Percentiles rank a stretch among this genome's conserved stretches.
Evolutionary conservation across 2,797 vertebrate species (phyloP).

Genomic region (Microhierax caerulescens): DNA sequence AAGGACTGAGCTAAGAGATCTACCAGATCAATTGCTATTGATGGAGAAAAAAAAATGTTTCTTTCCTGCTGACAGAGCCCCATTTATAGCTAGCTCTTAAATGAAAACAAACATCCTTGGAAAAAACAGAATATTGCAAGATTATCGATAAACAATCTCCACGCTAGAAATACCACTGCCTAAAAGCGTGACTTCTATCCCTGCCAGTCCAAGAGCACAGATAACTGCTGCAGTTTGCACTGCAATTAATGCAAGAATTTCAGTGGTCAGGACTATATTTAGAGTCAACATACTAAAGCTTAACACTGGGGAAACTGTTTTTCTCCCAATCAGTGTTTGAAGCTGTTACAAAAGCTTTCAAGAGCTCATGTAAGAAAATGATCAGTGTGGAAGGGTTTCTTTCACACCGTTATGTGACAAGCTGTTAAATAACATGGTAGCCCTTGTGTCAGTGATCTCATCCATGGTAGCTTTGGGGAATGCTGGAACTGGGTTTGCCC

Average conservation of each 20-base stretch:
- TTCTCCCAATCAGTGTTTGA: background rate
- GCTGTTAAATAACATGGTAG: background rate
- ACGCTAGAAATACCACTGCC: background rate
- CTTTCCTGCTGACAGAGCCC: background rate
- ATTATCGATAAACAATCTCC: background rate
- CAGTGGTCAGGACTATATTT: background rate
- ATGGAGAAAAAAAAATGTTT: background rate
- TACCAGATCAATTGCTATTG: background rate
- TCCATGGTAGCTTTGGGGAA: background rate
- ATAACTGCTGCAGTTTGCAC: background rate
- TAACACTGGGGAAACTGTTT: background rate
- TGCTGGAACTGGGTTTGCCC: background rate
- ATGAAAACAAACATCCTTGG: background rate
- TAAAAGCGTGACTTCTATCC: background rate
- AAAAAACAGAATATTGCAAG: background rate
- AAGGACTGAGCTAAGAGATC: background rate
- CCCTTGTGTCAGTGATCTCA: background rate
- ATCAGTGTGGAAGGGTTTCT: background rate
- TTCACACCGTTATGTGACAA: background rate
- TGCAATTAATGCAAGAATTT: background rate
- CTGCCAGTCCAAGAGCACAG: background rate
- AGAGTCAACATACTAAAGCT: background rate
- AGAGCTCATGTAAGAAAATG: background rate
- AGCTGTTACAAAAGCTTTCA: background rate
- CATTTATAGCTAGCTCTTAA: background rate